Conservation (phyloP, 2,113 vertebrate genomes). For the Sylvia atricapilla region DNA sequence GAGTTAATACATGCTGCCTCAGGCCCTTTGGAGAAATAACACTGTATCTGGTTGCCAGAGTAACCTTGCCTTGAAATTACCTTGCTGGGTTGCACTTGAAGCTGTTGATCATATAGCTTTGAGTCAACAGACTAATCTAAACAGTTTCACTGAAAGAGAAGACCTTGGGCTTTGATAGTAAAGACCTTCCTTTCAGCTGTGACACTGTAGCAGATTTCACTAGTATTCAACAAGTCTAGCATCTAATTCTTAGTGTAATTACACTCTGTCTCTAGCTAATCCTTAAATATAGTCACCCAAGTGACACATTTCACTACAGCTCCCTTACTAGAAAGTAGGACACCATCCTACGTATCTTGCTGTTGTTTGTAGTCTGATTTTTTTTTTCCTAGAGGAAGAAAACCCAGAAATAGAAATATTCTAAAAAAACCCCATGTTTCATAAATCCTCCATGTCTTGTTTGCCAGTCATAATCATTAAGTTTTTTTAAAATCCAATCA, state of each 20-base stretch:
- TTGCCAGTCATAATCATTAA: background rate
- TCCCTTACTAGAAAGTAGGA: background rate
- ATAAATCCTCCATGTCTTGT: background rate
- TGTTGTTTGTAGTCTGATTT: background rate
- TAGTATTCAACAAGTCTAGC: background rate
- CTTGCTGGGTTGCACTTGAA: background rate
- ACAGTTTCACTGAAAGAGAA: background rate
- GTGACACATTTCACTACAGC: background rate
- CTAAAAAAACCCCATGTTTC: background rate
- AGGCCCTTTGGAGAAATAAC: background rate
- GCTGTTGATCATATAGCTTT: background rate
- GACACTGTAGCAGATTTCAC: background rate
- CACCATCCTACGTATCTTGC: background rate
- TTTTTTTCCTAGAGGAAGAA: background rate
- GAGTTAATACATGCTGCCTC: background rate
- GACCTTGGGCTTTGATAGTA: background rate
- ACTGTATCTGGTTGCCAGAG: background rate
- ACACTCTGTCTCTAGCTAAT: background rate
- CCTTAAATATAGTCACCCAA: background rate
- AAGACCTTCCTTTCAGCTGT: background rate
- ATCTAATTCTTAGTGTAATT: slow-evolving; percentile 14
- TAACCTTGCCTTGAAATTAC: slow-evolving; percentile 15
- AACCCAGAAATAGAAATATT: background rate
- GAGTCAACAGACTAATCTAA: rapidly evolving
- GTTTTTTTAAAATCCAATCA: background rate